A percentile compares a stretch with the other conserved stretches of the same genome.
These are phyloP conservation scores for Chrysoperla carnea DNA, from an alignment of 1,140 invertebrate species.

Conservation along the genomic window DNA sequence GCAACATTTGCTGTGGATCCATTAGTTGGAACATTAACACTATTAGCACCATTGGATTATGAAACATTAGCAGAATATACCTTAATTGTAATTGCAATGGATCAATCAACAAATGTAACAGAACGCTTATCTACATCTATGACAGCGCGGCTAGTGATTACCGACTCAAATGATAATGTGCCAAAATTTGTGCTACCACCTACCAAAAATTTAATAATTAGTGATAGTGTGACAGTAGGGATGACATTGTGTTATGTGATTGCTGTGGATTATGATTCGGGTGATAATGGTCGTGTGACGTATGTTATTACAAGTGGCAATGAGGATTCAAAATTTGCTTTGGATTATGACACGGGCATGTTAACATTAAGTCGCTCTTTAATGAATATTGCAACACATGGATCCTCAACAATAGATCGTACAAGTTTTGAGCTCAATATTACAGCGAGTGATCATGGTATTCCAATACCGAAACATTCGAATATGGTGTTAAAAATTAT, in stretches of 20 bases:
- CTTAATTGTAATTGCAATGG: constrained; percentile 65
- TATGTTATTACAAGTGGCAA: constrained; percentile 74
- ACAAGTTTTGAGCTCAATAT: constrained; percentile 15
- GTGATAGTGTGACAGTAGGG: constrained; percentile 32
- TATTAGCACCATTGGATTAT: constrained; percentile 59
- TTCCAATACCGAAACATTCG: constrained; percentile 41
- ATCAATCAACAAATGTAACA: constrained; percentile 49
- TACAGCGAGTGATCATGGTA: constrained; percentile 65
- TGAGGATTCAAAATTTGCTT: constrained; percentile 56
- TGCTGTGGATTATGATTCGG: constrained; percentile 69
- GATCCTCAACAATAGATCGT: background rate
- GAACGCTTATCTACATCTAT: constrained; percentile 55
- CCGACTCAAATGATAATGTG: constrained; percentile 75
- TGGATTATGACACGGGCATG: constrained; percentile 60
- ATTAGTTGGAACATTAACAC: constrained; percentile 59
- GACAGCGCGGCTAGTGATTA: constrained; percentile 62
- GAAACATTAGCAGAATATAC: constrained; percentile 63
- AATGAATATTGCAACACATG: constrained; percentile 13
- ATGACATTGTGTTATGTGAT: constrained; percentile 54
- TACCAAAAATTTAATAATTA: constrained; percentile 26
- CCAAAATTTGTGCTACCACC: constrained; percentile 59
- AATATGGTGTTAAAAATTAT: constrained; percentile 43
- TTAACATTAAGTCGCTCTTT: constrained; percentile 56
- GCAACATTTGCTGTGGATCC: constrained; percentile 58
- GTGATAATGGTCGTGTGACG: constrained; percentile 69